phyloP scores from a whole-genome alignment of 2,888 invertebrate species.

The Leucophenga maculata region DNA sequence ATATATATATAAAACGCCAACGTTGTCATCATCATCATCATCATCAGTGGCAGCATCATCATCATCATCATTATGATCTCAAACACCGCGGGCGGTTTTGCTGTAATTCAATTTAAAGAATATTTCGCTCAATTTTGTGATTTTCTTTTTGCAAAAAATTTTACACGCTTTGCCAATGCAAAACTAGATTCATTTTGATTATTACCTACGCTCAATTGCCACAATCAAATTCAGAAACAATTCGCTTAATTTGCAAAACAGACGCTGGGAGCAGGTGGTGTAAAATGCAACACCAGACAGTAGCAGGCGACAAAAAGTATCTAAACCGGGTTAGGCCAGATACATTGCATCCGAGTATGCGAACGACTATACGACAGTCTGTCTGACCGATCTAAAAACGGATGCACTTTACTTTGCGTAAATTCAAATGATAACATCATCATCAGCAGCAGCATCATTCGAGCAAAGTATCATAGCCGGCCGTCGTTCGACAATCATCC shows the following conservation, averaged over 20 bases:
- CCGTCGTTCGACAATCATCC: too few relatives aligned
- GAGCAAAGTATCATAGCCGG: constrained; percentile 49
- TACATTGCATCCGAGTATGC: neutral
- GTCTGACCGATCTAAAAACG: constrained; percentile 52
- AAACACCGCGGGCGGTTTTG: constrained; percentile 36
- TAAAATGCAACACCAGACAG: constrained; percentile 29
- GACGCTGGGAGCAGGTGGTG: neutral
- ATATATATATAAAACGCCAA: constrained; percentile 49
- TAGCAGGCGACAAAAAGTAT: constrained; percentile 13
- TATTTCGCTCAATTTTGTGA: constrained; percentile 40
- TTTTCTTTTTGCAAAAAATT: constrained; percentile 31
- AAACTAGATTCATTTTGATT: constrained; percentile 22
- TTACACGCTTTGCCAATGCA: neutral
- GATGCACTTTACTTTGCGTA: constrained; percentile 61
- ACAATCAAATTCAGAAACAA: constrained; percentile 71
- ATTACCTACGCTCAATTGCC: constrained; percentile 69
- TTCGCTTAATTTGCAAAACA: constrained; percentile 61
- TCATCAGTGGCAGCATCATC: constrained; percentile 2
- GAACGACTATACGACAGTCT: constrained; percentile 24
- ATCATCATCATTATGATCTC: constrained; percentile 4
- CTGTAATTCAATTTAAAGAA: constrained; percentile 63
- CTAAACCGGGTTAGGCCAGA: constrained; percentile 18
- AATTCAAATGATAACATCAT: constrained; percentile 60
- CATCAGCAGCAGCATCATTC: constrained; percentile 37
- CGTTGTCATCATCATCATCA: constrained; percentile 45